Base-by-base conservation (phyloP, 2,888 invertebrate genomes). In the Rhimphoctona megacephalus region DNA sequence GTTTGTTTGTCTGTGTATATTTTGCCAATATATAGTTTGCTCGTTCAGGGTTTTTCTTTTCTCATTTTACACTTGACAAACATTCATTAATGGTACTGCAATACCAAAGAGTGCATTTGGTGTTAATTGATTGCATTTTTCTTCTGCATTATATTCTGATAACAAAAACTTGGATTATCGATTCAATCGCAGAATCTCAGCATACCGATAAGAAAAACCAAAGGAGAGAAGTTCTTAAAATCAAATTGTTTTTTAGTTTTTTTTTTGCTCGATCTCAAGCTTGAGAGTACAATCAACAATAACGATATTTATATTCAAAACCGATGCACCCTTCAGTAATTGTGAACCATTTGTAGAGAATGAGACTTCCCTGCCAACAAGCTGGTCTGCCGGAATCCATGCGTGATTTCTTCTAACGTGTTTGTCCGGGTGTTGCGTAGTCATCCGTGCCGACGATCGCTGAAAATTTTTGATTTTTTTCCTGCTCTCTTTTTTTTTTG, bases 331-430 rank as follows among this genome's bases (percentile, higher is more conserved):
- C 94, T 93, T 92, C 92, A 92, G 93, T 92, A 92, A 93, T 94
- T 94, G 93, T 92, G 93, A 93, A 92, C 92, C 93, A 93, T 94
- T 76, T 93, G 92, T 93, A 94, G 92, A 94, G 93, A 94, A 94
- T 94, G 93, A 94, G 92, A 94, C 94, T 94, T 94, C 93, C 94
- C 94, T 94, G 94, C 94, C 93, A 94, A 94, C 94, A 94, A 94
- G 94, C 94, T 94, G 94, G 93, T 93, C 93, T 94, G 94, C 93
- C 92, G 92, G 93, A 93, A 93, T 94, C 93, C 93, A 91, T 92
- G 92, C 90, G 91, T 92, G 91, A 92, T 93, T 92, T 93, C 93
- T 91, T 93, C 92, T 90, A 91, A 89, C 90, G 92, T 22, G 81
- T 92, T 92, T 76, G 81, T 81, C 81, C 93, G 92, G 92, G 89